Conservation (phyloP, 2,888 invertebrate genomes). For the Clistopyga incitator region DNA sequence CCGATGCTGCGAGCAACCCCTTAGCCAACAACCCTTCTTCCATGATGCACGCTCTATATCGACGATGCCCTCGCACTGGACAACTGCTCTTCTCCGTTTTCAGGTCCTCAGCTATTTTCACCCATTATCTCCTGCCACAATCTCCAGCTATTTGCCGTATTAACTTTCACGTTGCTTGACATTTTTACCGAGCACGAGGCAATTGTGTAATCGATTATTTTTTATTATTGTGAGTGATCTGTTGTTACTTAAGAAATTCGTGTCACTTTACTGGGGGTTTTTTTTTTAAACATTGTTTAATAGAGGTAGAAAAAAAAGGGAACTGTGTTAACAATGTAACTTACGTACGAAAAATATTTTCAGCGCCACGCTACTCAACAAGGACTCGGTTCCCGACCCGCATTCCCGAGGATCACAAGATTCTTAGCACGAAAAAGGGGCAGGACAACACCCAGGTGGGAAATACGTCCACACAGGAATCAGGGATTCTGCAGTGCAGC, state of each 20-base stretch:
- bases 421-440: constrained; percentile 8
- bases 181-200: not conserved
- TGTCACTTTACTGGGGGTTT: too few species aligned
- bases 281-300: too few species aligned
- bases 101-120: constrained; percentile 9
- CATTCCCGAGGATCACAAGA: not conserved
- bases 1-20: constrained; percentile 70
- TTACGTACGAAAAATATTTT: too few species aligned
- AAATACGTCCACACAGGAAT: constrained; percentile 11
- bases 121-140: not conserved
- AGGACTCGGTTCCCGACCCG: too few species aligned
- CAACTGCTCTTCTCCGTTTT: constrained; percentile 26
- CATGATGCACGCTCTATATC: constrained; percentile 54
- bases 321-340: too few species aligned
- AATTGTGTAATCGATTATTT: not conserved
- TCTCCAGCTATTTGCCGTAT: not conserved
- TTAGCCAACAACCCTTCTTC: constrained; percentile 70
- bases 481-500: constrained; percentile 52
- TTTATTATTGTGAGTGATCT: not conserved
- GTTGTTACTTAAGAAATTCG: not conserved
- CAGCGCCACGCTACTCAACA: too few species aligned
- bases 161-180: not conserved
- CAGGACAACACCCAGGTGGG: not conserved
- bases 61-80: constrained; percentile 56
- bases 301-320: too few species aligned